These are phyloP conservation scores for Grapholita molesta DNA, from an alignment of 1,140 invertebrate genomes.

Conservation along the genomic window DNA sequence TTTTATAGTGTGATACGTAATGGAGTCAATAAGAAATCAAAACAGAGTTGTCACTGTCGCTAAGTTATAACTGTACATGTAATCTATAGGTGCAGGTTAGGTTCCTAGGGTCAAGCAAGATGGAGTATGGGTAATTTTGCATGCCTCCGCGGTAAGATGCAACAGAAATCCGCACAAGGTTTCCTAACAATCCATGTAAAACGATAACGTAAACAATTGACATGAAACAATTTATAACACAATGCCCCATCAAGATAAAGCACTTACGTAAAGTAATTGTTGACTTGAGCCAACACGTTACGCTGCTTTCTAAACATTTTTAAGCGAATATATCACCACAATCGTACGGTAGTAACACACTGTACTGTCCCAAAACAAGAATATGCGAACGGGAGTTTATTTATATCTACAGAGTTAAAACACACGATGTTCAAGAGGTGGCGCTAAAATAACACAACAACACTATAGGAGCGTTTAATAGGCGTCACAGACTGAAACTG, in stretches of 20 bases:
- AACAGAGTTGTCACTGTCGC: too few species aligned
- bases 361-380: not conserved
- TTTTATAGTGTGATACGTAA: too few species aligned
- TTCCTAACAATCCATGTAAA: not conserved
- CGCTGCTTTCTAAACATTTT: conserved; percentile 52
- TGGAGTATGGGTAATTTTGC: not conserved
- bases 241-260: conserved; percentile 11
- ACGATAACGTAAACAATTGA: not conserved
- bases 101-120: not conserved
- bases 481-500: conserved; percentile 38
- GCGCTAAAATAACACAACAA: conserved; percentile 21
- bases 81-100: too few species aligned
- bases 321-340: conserved; percentile 10
- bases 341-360: not conserved
- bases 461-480: conserved; percentile 5
- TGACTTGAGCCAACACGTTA: conserved; percentile 54
- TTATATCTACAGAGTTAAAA: conserved; percentile 22
- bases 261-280: conserved; percentile 56
- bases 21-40: too few species aligned
- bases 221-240: not conserved
- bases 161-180: not conserved
- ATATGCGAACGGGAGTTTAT: conserved; percentile 24
- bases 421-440: conserved; percentile 26
- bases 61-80: too few species aligned
- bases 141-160: not conserved